Evolutionary conservation across 1,140 invertebrate genomes (phyloP), one percentile per base, ranked within the genome.

Genomic region (Lethrus apterus): DNA sequence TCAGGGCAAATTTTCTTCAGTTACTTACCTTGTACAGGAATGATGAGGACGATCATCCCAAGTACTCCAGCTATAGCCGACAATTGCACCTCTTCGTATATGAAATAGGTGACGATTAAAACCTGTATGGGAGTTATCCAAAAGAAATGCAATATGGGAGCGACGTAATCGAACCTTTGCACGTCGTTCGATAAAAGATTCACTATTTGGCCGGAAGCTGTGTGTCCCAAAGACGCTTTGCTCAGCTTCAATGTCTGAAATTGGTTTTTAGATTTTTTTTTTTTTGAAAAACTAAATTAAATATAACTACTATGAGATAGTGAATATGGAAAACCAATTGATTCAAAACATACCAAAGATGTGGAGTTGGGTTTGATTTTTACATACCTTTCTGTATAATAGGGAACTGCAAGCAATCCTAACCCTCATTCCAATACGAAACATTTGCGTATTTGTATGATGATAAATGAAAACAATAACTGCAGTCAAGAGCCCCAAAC

Each of bases 111-210:
- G 17, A 48, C 13, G 7, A 48, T n/a, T 3, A 73, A 58, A 2
- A 72, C 56, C 58, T 90, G 85, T 13, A 88, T 55, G 0, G 84
- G 86, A 24, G 83, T 78, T 20, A 82, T 70, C 80, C 80, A 83
- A 3, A 82, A 54, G 56, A 75, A 75, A 58, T 83, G 78, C 18
- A 82, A 58, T 54, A 73, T 77, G 51, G 78, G 66, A 19, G 78
- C 71, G 0, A 76, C 71, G 52, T 68, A 69, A 55, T 84, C 80
- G 42, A 84, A 77, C 3, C 81, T 69, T 58, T 72, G 74, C 1
- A 83, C 71, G 60, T 92, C 89, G 57, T 91, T 92, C 1, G 88
- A 87, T 42, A 93, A 66, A 9, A 92, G 64, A 67, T 93, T 93
- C 2, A 91, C 82, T 21, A 92, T 72, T 68, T 89, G 86, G 0